These are phyloP conservation scores for Chondrilla cf. caribensis DNA, from an alignment of 37 sponge, comb jelly and placozoan genomes.

Conservation along the genomic window DNA sequence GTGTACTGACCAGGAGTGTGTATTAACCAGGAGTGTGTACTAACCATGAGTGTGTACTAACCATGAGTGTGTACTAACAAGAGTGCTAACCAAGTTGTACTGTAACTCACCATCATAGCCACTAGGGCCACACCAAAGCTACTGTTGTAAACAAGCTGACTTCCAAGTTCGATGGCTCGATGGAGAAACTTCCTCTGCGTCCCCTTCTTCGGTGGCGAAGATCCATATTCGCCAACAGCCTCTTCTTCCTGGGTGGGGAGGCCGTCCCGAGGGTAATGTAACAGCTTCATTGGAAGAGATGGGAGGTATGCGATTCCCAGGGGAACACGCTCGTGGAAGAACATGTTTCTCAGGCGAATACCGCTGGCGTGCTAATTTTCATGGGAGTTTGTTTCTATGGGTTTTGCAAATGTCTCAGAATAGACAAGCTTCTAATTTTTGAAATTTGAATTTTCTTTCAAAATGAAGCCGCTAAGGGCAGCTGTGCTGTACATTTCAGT, in stretches of 20 bases:
- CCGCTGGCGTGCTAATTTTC: not conserved
- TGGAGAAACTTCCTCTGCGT: not conserved
- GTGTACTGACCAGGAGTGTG: too few species aligned
- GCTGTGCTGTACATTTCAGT: too few species aligned
- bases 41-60: too few species aligned
- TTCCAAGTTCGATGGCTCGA: not conserved
- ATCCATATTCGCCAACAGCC: not conserved
- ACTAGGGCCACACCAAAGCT: conserved; percentile 51
- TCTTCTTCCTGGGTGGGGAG: not conserved
- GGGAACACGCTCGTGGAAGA: not conserved
- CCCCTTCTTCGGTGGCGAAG: not conserved
- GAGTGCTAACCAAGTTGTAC: too few species aligned
- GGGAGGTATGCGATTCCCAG: not conserved
- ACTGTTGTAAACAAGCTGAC: not conserved
- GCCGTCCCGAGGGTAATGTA: conserved; percentile 11
- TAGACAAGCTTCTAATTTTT: too few species aligned
- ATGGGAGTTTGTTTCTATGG: too few species aligned
- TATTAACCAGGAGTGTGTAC: too few species aligned
- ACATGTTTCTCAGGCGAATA: too few species aligned
- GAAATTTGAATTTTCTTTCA: too few species aligned
- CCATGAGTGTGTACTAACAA: too few species aligned
- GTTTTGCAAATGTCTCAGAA: too few species aligned
- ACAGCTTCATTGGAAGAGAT: not conserved
- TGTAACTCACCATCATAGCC: conserved; percentile 66
- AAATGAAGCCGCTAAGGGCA: too few species aligned